Conservation (phyloP, 92 coral and sea anemone genomes). For the Palythoa grandiflora region DNA sequence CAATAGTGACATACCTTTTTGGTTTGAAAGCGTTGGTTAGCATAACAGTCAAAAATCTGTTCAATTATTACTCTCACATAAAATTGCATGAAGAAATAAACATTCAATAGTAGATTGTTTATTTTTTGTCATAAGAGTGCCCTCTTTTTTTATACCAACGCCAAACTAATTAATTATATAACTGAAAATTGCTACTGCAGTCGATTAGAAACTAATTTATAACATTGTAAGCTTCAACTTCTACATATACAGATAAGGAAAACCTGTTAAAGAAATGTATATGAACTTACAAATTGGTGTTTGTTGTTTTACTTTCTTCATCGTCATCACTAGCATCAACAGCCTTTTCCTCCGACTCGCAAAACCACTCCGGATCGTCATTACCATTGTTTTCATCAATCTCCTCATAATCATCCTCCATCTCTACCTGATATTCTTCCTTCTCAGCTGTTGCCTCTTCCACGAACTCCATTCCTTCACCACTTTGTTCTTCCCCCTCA, state of each 20-base stretch:
- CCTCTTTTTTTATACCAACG: neutral
- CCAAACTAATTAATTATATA: neutral
- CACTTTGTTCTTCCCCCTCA: slow-evolving; percentile 40
- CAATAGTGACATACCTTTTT: neutral
- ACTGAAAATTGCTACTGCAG: neutral
- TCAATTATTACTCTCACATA: neutral
- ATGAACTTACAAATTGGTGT: slow-evolving; percentile 54
- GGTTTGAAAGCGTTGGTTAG: neutral
- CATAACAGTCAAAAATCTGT: slow-evolving; percentile 7
- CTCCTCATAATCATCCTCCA: slow-evolving; percentile 40
- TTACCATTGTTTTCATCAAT: slow-evolving; percentile 29
- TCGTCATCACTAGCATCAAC: slow-evolving; percentile 50
- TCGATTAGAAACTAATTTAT: neutral
- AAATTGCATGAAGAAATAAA: neutral
- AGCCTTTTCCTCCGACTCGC: slow-evolving; percentile 45
- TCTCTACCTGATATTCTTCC: slow-evolving; percentile 39
- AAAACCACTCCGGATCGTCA: slow-evolving; percentile 58
- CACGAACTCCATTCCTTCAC: slow-evolving; percentile 28
- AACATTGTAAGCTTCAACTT: slow-evolving; percentile 10
- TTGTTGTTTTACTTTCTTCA: slow-evolving; percentile 51
- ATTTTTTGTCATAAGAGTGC: neutral
- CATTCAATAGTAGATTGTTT: neutral
- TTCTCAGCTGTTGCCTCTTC: slow-evolving; percentile 37
- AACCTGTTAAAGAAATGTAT: neutral
- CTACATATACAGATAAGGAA: neutral